phyloP scores from a whole-genome alignment of 2,888 invertebrate genomes.

The Chrysodeixis includens region DNA sequence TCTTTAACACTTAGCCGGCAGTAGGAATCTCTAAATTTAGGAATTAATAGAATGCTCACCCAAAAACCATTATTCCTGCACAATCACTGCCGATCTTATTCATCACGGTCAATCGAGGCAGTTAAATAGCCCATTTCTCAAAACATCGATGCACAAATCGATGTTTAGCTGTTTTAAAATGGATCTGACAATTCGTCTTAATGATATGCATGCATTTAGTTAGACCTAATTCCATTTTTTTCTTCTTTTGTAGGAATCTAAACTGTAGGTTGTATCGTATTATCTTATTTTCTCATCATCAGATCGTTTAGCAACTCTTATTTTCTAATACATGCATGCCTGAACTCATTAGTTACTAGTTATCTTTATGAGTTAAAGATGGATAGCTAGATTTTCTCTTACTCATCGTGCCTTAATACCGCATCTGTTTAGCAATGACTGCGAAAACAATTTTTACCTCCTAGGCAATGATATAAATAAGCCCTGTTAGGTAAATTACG shows the following conservation, averaged over 20 bases:
- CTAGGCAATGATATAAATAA: slow-evolving; percentile 29
- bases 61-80: slow-evolving; percentile 21
- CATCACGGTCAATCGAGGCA: slow-evolving; percentile 10
- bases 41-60: slow-evolving; percentile 19
- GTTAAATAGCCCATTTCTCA: slow-evolving; percentile 17
- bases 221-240: too few relatives aligned
- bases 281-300: too few relatives aligned
- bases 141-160: slow-evolving; percentile 26
- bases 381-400: too few relatives aligned
- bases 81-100: slow-evolving; percentile 18
- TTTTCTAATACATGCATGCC: too few relatives aligned
- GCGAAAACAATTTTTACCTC: slow-evolving; percentile 30
- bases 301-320: not conserved
- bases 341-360: too few relatives aligned
- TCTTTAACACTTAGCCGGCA: too few relatives aligned
- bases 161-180: not conserved
- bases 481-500: slow-evolving; percentile 11
- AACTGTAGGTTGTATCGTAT: too few relatives aligned
- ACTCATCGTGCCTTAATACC: slow-evolving; percentile 14
- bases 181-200: not conserved
- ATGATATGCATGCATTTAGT: too few relatives aligned
- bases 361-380: too few relatives aligned
- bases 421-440: slow-evolving; percentile 32
- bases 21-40: too few relatives aligned
- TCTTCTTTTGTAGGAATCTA: too few relatives aligned